Evolutionary conservation across 2,888 invertebrate genomes (phyloP).

Genomic region (Heliothis peltigera): DNA sequence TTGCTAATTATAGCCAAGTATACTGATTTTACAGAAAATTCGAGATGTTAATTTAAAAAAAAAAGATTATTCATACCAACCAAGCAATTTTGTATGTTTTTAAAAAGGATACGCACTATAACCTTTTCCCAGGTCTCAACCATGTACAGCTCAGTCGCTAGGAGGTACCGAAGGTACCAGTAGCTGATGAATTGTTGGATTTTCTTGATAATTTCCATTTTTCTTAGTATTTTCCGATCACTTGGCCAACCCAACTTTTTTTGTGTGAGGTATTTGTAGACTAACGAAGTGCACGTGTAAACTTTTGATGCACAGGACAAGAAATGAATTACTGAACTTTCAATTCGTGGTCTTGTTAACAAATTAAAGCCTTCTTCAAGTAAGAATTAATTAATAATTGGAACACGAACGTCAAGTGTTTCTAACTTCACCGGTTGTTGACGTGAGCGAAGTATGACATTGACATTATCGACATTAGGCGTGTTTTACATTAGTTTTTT

Average conservation of each 20-base stretch:
- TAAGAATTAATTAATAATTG: not conserved
- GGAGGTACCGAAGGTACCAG: constrained; percentile 90
- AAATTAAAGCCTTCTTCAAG: constrained; percentile 4
- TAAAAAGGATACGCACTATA: constrained; percentile 91
- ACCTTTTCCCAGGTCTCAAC: constrained; percentile 91
- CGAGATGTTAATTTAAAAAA: not conserved
- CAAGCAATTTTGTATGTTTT: constrained; percentile 11
- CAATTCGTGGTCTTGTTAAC: constrained; percentile 9
- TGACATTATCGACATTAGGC: too few relatives aligned
- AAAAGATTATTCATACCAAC: too few relatives aligned
- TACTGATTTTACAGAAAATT: not conserved
- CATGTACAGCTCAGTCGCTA: constrained; percentile 91
- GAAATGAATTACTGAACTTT: constrained; percentile 3
- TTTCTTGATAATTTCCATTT: constrained; percentile 75
- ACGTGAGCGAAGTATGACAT: not conserved
- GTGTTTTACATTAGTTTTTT: too few relatives aligned
- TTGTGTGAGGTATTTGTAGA: not conserved
- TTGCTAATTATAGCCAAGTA: not conserved
- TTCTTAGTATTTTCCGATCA: constrained; percentile 10
- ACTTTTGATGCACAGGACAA: constrained; percentile 13
- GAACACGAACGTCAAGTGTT: constrained; percentile 1
- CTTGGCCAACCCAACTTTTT: not conserved
- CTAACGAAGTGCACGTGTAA: constrained; percentile 13
- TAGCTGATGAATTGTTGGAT: constrained; percentile 85
- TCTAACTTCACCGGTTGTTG: not conserved